Conservation (phyloP, 1,140 invertebrate genomes). For the Megathymus violae region DNA sequence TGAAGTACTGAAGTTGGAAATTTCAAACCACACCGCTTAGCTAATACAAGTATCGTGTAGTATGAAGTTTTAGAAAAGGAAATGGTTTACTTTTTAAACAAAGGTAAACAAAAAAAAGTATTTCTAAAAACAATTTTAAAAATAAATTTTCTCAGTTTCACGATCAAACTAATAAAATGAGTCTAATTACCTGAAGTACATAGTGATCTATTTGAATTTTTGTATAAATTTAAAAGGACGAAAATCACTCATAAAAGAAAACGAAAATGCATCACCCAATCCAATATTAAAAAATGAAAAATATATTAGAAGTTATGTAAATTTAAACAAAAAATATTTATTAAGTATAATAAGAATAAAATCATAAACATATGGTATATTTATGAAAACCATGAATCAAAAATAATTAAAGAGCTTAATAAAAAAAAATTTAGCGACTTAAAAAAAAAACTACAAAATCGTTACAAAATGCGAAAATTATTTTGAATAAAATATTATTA, state of each 20-base stretch:
- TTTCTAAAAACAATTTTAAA: neutral
- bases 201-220: neutral
- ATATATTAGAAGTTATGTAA: neutral
- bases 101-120: neutral
- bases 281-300: constrained; percentile 1
- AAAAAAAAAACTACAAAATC: too few species aligned
- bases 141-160: neutral
- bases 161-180: neutral
- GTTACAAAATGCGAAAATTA: too few species aligned
- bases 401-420: too few species aligned
- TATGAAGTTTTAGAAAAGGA: neutral
- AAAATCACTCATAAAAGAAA: constrained; percentile 9
- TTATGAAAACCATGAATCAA: too few species aligned
- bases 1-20: neutral
- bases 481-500: too few species aligned
- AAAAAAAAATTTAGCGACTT: too few species aligned
- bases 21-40: constrained; percentile 14
- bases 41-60: constrained; percentile 10
- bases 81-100: neutral
- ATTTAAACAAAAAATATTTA: neutral
- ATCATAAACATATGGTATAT: too few species aligned
- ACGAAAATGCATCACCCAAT: neutral
- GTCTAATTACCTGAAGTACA: neutral
- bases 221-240: neutral
- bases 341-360: too few species aligned